Conservation (phyloP, 2,888 invertebrate genomes). For the Macrosiphum euphorbiae region DNA sequence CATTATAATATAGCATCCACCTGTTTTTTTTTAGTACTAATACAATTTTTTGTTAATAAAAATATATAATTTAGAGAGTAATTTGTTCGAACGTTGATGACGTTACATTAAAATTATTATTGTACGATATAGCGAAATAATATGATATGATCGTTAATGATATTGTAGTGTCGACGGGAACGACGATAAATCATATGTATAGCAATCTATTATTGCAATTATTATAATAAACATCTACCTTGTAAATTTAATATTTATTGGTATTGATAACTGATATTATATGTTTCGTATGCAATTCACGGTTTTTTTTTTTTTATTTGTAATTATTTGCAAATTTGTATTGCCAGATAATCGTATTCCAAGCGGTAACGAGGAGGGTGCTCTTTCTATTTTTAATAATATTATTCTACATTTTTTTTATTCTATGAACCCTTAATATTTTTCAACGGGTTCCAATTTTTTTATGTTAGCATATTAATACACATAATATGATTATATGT, state of each 20-base stretch:
- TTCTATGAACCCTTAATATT: background rate
- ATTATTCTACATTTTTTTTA: background rate
- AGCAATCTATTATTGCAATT: slow-evolving; percentile 28
- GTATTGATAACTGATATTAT: background rate
- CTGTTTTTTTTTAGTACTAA: background rate
- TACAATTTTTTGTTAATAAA: background rate
- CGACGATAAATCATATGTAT: background rate
- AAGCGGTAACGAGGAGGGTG: background rate
- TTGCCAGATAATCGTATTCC: background rate
- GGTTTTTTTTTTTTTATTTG: too few species aligned
- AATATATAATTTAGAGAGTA: background rate
- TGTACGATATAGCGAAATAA: too few species aligned
- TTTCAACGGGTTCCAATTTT: background rate
- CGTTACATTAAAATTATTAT: background rate
- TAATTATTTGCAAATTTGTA: background rate
- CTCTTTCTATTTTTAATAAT: background rate
- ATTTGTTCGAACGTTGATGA: background rate
- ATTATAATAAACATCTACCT: slow-evolving; percentile 18
- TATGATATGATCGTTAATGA: background rate
- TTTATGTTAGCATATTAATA: background rate
- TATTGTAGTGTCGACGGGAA: background rate
- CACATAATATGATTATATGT: background rate
- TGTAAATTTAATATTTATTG: background rate
- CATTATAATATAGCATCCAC: background rate
- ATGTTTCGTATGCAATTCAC: background rate